A percentile compares a stretch with the other conserved stretches of the same genome.
These are phyloP conservation scores for Gavialis gangeticus DNA, from an alignment of 2,113 vertebrate species.

Conservation along the genomic window DNA sequence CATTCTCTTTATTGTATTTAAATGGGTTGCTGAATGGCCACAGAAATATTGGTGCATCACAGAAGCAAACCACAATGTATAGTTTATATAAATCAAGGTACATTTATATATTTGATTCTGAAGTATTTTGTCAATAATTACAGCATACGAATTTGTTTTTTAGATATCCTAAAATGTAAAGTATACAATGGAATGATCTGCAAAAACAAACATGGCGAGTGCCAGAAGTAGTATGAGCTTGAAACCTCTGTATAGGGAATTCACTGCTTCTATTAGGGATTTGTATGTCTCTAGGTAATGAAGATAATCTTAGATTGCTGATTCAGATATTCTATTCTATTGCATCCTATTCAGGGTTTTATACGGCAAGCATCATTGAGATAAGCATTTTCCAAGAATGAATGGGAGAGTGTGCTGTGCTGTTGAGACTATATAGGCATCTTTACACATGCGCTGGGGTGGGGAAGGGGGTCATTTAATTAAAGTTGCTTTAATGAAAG, in stretches of 20 bases:
- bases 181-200: not conserved
- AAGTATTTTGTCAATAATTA: conserved; percentile 8
- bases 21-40: not conserved
- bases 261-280: not conserved
- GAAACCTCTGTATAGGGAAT: not conserved
- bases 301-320: too few species aligned
- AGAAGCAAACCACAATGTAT: not conserved
- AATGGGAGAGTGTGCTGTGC: too few species aligned
- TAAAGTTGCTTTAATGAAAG: too few species aligned
- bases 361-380: too few species aligned
- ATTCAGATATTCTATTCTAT: too few species aligned
- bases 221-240: not conserved
- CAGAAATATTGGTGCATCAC: not conserved
- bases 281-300: not conserved
- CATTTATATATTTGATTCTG: not conserved
- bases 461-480: too few species aligned
- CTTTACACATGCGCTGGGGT: too few species aligned
- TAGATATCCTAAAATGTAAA: not conserved
- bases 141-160: not conserved
- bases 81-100: not conserved
- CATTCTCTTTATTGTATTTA: not conserved
- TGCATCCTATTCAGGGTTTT: too few species aligned
- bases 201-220: not conserved
- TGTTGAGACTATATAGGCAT: too few species aligned
- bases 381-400: too few species aligned